Base-by-base conservation (phyloP, 1,140 invertebrate genomes). In the Drosophila hydei region DNA sequence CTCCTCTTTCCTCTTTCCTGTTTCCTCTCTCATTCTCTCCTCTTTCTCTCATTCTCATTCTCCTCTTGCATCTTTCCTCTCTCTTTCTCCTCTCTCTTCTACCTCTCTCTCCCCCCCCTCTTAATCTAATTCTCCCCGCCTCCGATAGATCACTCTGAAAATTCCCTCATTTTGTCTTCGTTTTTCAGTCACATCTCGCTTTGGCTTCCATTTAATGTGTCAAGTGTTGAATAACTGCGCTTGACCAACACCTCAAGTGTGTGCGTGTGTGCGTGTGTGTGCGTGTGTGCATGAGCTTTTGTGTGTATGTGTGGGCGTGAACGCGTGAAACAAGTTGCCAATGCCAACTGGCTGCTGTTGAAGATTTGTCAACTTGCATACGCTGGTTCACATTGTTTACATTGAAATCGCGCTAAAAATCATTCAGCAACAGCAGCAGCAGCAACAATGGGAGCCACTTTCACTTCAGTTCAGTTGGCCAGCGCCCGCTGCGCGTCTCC, bases 401-500 rank as follows among this genome's bases (percentile, higher is more conserved):
- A 83, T 75, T 70, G 60, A 70, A 81, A 77, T 71, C 62, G 54
- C 78, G 71, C 62, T 40, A 48, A 78, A 54, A 68, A 68, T 61
- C 45, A 47, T 3, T 43, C 27, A 47, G 38, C 23, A 54, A 60
- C 25, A 63, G 56, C 27, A 40, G 51, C 25, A 51, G 43, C 45
- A 51, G 62, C 51, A 80, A 69, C 70, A 80, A 64, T 58, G 52
- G 14, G 3, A 14, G 40, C 36, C 43, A 71, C 81, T 88, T 87
- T 87, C 81, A 87, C 81, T 87, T 75, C 30, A 33, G 2, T 33
- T 33, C 30, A 33, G 1, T 33, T 33, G 70, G 65, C 38, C 47
- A 61, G 61, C 52, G 47, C 50, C 21, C 59, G 25, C 27, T 51
- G n/a, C 16, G 33, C 40, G 14, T 19, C 19, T 9, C 11, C 19